Percentiles rank a stretch among this genome's conserved stretches.
phyloP scores from a whole-genome alignment of 2,797 vertebrate species.

The Sarcoramphus papa region DNA sequence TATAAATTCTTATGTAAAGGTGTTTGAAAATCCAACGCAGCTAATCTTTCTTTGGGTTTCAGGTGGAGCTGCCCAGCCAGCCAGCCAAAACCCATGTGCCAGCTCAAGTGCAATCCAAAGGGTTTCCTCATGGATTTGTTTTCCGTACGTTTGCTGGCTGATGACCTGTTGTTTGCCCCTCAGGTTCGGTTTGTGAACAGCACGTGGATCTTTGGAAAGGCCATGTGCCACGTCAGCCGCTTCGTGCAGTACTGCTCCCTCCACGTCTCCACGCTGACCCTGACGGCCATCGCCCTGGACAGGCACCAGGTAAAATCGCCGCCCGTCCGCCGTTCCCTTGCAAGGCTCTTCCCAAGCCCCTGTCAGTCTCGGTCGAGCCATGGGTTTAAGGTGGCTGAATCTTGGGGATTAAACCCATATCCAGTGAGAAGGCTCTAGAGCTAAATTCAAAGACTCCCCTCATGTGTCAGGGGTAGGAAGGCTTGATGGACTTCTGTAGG shows the following conservation, averaged over 20 bases:
- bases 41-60: background rate
- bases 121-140: background rate
- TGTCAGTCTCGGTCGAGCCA: fast-evolving
- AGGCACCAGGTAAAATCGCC: constrained; percentile 64
- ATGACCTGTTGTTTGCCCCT: background rate
- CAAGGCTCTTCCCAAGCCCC: background rate
- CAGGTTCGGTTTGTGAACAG: constrained; percentile 76
- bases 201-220: constrained; percentile 72
- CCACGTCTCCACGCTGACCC: constrained; percentile 71
- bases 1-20: background rate
- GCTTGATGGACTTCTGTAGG: background rate
- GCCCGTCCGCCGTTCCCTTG: fast-evolving
- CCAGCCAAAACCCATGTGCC: background rate
- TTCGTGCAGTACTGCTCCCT: constrained; percentile 77
- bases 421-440: background rate
- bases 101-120: background rate
- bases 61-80: background rate
- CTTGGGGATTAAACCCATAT: background rate
- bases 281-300: constrained; percentile 72
- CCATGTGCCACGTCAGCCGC: constrained; percentile 75
- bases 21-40: background rate
- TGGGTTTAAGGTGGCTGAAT: background rate
- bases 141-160: background rate
- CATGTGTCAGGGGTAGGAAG: background rate
- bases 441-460: background rate